Percentiles rank a stretch among this genome's conserved stretches.
phyloP scores from a whole-genome alignment of 1,140 invertebrate species.

The Parasteatoda tepidariorum region DNA sequence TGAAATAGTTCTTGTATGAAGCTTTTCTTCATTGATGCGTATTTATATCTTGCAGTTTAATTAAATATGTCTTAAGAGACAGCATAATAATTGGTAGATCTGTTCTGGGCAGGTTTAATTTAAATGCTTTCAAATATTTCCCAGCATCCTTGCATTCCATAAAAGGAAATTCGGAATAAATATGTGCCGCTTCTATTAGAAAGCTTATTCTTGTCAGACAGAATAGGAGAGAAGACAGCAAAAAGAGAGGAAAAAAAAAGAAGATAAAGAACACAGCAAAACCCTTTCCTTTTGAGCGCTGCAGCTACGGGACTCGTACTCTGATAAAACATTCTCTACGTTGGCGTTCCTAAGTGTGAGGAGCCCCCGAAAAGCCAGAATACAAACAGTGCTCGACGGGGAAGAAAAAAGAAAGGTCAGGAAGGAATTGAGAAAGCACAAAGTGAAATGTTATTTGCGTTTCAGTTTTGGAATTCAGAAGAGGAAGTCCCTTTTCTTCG shows the following conservation, averaged over 20 bases:
- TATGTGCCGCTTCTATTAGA: not conserved
- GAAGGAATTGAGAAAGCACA: slow-evolving; percentile 41
- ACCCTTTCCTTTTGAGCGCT: not conserved
- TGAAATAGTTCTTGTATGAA: no score
- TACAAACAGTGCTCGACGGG: slow-evolving; percentile 24
- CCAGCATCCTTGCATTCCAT: no score
- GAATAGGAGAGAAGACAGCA: not conserved
- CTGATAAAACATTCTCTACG: slow-evolving; percentile 45
- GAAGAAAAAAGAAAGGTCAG: slow-evolving; percentile 29
- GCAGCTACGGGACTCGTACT: not conserved
- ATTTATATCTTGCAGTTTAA: no score
- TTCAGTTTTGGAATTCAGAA: slow-evolving; percentile 43
- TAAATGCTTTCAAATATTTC: no score
- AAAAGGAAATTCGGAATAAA: no score
- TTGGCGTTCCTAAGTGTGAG: not conserved
- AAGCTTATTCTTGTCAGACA: not conserved
- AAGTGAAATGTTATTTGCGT: slow-evolving; percentile 54
- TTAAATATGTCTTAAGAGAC: no score
- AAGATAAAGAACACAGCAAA: not conserved
- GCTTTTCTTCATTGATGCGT: no score
- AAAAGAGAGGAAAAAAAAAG: not conserved
- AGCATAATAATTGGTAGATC: no score
- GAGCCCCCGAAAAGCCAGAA: slow-evolving; percentile 12
- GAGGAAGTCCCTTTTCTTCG: not conserved
- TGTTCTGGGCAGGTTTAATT: no score